Evolutionary conservation across 2,888 invertebrate species (phyloP), one percentile per base, ranked within the genome.

Genomic region (Lasiommata megera): DNA sequence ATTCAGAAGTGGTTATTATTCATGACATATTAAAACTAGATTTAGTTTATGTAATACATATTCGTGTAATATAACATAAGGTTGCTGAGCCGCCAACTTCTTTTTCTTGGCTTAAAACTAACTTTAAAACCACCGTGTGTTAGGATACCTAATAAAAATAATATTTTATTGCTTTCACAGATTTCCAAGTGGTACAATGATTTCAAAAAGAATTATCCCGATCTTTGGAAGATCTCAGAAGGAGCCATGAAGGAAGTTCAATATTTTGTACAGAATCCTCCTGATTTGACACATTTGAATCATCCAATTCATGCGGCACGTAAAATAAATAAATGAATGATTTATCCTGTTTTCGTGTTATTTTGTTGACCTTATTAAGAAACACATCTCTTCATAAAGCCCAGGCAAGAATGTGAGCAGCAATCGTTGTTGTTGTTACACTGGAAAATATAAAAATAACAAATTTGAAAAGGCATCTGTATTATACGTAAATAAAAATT

Each of bases 301-400:
- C 95, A 96, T 78, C 95, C 96, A 3, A 92, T 95, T 63, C 95
- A 96, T 82, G 95, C 95, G 1, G 86, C 92, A 23, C 90, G 93
- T 55, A 94, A 93, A 84, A 65, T 78, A 38, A 77, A 77, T 54
- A 79, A 77, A 61, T 77, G 74, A 68, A 60, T 51, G 12, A 1
- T 11, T 23, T 11, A 6, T 41, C 14, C 6, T 28, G 14, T 43
- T 41, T 41, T 31, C 17, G 16, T 41, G 11, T 9, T n/a, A 7
- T 3, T 18, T 34, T n/a, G n/a, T n/a, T n/a, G 6, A 28, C 7
- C 8, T 16, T 44, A 23, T 34, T 17, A 53, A 12, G 57, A 57
- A 48, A 64, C 62, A 38, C 64, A 64, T 46, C 57, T 56, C 38
- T 60, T 64, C 17, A 62, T 40, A 37, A 52, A 64, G 12, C 62